Base-by-base conservation (phyloP, 2,888 invertebrate species). In the Leptopilina syphax region DNA sequence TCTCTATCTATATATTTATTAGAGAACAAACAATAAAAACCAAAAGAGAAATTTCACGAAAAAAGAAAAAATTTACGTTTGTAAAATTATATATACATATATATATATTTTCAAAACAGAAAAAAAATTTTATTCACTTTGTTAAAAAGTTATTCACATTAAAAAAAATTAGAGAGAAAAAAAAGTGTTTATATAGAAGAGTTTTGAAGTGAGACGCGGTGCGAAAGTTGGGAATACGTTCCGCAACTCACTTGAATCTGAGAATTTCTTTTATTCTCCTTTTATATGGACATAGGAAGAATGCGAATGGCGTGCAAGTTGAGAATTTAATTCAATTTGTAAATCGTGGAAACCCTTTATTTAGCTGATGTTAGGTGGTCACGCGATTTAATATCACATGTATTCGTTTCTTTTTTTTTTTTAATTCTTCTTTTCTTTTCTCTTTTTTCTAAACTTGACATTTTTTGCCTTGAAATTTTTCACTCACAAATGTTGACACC, bases 311-410 rank as follows among this genome's bases (percentile, higher is more conserved):
- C 92, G 91, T 92, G 92, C 77, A 82, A 79, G 85, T 84, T 91
- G 88, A 92, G 88, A 88, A 87, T 88, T 89, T 92, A 92, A 92
- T 91, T 90, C 86, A 88, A 92, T 92, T 91, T 89, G 84, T 85
- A 86, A 87, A 90, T 88, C 84, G 80, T 81, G 85, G 91, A 92
- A 92, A 91, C 91, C 92, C 89, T 89, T 90, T 87, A 90, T 90
- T 83, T 81, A 84, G 90, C 90, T 90, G 89, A 91, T 89, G 87
- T 89, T 81, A 87, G 88, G 81, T 85, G 79, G 91, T 91, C 92
- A 92, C 91, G 91, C 92, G 86, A 92, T 88, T 85, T 86, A 50
- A 66, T 67, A 68, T 73, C 73, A 73, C 73, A 73, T 73, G 57
- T 73, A 68, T 68, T 68, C 27, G 68, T 68, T 44, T 68, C 18